Conservation (phyloP, 2,888 invertebrate species). For the Zonitis immaculata region DNA sequence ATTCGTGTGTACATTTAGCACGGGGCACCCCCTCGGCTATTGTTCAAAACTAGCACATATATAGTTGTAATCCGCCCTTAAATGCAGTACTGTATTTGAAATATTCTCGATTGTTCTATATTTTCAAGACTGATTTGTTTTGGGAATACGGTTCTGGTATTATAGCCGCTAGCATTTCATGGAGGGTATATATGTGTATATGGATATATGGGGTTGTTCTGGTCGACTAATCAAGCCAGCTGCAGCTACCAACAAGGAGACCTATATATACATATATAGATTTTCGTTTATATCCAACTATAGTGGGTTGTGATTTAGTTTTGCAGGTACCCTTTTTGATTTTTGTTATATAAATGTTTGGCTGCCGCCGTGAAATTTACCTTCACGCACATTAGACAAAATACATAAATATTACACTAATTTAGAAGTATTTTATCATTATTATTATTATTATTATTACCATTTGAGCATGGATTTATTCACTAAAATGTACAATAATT, state of each 20-base stretch:
- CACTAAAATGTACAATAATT: background rate
- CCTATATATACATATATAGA: conserved; percentile 25
- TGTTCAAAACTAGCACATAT: conserved; percentile 30
- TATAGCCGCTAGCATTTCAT: conserved; percentile 24
- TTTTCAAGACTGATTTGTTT: too few relatives aligned
- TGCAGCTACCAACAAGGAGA: conserved; percentile 30
- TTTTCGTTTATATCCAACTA: conserved; percentile 24
- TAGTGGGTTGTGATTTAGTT: conserved; percentile 43
- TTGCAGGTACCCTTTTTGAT: conserved; percentile 34
- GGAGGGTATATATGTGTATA: conserved; percentile 13
- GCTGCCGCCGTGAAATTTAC: conserved; percentile 30
- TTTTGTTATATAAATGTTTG: conserved; percentile 18
- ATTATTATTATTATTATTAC: background rate
- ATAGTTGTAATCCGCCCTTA: conserved; percentile 8
- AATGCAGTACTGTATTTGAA: conserved; percentile 10
- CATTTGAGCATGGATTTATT: background rate
- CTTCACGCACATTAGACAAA: conserved; percentile 30
- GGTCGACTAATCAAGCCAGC: conserved; percentile 49
- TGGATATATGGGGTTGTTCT: conserved; percentile 43
- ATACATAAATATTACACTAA: conserved; percentile 11
- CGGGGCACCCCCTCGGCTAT: conserved; percentile 24
- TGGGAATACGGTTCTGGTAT: conserved; percentile 29
- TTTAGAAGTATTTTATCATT: background rate
- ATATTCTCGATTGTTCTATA: too few relatives aligned
- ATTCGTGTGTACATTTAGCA: conserved; percentile 32